Evolutionary conservation across 1,140 invertebrate species (phyloP).

Genomic region (Alviniconcha marisindica): DNA sequence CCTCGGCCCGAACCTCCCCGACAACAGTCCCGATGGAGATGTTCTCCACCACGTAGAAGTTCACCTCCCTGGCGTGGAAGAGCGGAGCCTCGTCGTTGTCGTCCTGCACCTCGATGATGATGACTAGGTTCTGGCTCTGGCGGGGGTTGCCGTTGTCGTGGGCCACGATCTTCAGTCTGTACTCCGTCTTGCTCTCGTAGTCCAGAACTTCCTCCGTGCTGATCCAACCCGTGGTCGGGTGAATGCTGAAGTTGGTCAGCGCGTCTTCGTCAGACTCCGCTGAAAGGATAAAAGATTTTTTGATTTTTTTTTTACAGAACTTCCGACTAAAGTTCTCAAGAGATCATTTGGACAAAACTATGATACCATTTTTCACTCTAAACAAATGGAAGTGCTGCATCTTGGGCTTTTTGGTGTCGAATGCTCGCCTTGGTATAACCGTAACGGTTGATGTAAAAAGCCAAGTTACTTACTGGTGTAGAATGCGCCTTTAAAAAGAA

Average conservation of each 20-base stretch:
- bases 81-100: conserved; percentile 71
- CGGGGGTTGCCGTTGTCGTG: conserved; percentile 73
- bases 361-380: too few relatives aligned
- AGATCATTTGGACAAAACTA: too few relatives aligned
- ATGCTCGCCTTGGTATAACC: too few relatives aligned
- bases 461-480: too few relatives aligned
- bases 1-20: conserved; percentile 81
- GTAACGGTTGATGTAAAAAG: too few relatives aligned
- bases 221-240: conserved; percentile 83
- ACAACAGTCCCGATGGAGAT: conserved; percentile 94
- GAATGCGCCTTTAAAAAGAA: too few relatives aligned
- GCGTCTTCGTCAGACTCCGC: conserved; percentile 51
- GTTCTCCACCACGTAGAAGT: conserved; percentile 93
- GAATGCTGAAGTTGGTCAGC: conserved; percentile 62
- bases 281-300: conserved; percentile 41
- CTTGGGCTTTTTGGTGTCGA: too few relatives aligned
- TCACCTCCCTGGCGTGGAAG: conserved; percentile 79
- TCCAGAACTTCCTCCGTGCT: conserved; percentile 91
- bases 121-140: conserved; percentile 77
- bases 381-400: too few relatives aligned
- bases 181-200: conserved; percentile 92
- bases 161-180: conserved; percentile 81
- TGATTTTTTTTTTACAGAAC: too few relatives aligned
- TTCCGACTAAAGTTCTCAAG: too few relatives aligned
- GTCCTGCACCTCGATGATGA: conserved; percentile 69